Percentiles rank a stretch among this genome's conserved stretches.
These are phyloP conservation scores for Pollachius pollachius DNA, from an alignment of 2,113 vertebrate species.

Conservation along the genomic window DNA sequence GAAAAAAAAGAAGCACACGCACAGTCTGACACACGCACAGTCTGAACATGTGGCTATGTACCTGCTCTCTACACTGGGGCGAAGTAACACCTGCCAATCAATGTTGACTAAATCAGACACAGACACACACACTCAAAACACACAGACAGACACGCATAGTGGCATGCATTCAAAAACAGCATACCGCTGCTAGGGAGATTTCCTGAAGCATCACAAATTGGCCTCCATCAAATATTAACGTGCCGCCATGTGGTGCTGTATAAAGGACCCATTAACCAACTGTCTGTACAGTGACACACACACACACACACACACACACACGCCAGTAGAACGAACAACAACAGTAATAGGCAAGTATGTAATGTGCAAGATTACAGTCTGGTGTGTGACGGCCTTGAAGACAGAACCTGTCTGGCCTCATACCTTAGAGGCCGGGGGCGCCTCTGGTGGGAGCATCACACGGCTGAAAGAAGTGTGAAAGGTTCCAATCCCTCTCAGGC, in stretches of 20 bases:
- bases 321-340: background rate
- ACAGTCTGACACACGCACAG: background rate
- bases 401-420: no score
- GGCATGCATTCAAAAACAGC: conserved; percentile 8
- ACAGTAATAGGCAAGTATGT: background rate
- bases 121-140: background rate
- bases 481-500: no score
- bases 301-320: conserved; percentile 4
- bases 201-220: conserved; percentile 33
- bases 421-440: no score
- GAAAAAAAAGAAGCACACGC: conserved; percentile 19
- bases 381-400: background rate
- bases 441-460: no score
- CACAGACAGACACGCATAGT: conserved; percentile 29
- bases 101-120: conserved; percentile 8
- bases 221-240: conserved; percentile 55
- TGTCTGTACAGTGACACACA: conserved; percentile 11
- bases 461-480: no score
- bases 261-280: conserved; percentile 25
- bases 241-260: conserved; percentile 35
- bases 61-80: conserved; percentile 4
- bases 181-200: conserved; percentile 12
- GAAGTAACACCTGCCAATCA: background rate
- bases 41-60: conserved; percentile 10
- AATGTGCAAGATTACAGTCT: background rate